Base-by-base conservation (phyloP, 2,888 invertebrate genomes). In the Eurytoma californica region DNA sequence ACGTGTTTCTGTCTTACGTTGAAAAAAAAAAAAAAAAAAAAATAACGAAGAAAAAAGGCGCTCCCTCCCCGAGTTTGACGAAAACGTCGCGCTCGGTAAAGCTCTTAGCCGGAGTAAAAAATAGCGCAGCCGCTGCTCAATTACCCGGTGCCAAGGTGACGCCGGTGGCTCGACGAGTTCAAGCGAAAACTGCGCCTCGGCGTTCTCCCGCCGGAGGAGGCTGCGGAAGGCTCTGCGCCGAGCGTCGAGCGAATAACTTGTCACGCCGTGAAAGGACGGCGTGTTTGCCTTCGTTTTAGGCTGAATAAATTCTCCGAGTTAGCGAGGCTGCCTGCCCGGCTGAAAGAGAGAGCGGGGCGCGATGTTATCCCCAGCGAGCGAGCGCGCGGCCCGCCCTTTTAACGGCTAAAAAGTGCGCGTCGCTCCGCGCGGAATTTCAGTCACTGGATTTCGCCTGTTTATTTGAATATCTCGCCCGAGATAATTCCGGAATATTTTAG, bases 241-340 rank as follows among this genome's bases (percentile, higher is more conserved):
- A 16, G 51, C 70, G 60, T 63, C 74, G 57, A 20, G 39, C 39
- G 58, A 66, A 74, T 74, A 67, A 74, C 74, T 66, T 74, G 74
- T 74, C 66, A 74, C 66, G 49, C 49, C 39, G 39, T 55, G 67
- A 55, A 58, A 66, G 76, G 69, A 72, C 66, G 65, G 77, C 65
- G 55, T 72, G 72, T 77, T 75, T 75, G 60, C 69, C 69, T 63
- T 69, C 69, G 63, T 63, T 76, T 76, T 58, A 69, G 69, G 24
- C 74, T 65, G 73, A 79, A 79, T 79, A 58, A 79, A 73, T 68
- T 66, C 24, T 47, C 28, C 3, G 51, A 53, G 16, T 14, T 69
- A 30, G 47, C n/a, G 24, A 47, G 72, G 30, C 16, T 7, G 47
- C n/a, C 2, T 0, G 4, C 5, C 13, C 7, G 39, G 39, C 39